Evolutionary conservation across 2,797 vertebrate species (phyloP), one percentile per base, ranked within the genome.

Genomic region (Cuculus canorus): DNA sequence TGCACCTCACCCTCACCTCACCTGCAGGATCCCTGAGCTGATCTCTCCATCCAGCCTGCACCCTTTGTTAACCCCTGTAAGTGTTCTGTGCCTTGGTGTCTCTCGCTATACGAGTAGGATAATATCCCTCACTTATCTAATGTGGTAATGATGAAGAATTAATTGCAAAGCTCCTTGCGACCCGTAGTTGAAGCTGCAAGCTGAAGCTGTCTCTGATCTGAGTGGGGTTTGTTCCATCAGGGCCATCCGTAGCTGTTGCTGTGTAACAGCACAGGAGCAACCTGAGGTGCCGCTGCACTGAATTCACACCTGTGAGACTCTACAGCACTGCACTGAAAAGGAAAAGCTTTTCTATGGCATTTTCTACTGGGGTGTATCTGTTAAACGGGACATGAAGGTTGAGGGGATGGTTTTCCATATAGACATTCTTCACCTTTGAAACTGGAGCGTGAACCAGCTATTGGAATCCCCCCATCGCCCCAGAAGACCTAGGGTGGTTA

Each of bases 391-490:
- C 23, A 8, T 11, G 13, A 27, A 82, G 3, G 1, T 22, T 6
- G 13, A 72, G 23, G n/a, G 39, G 18, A 21, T 35, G 11, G 16
- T 35, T 90, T 82, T 61, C 52, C 66, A 23, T 10, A 9, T 5
- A 50, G 17, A 32, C 6, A 4, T 24, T 68, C 71, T 61, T 59
- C 71, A 53, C 15, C 27, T 82, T 63, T 0, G 0, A 48, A 66
- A 56, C 9, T 48, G 48, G 6, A 83, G 21, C 1, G 5, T 0
- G 0, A 90, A n/a, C 9, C 22, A 43, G 48, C 35, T 27, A 4
- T 35, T 28, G 82, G 39, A 86, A 41, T 53, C 30, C n/a, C 22
- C 6, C 23, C 13, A 39, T 45, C 52, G 32, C 0, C 64, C 30
- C 41, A 35, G 22, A 47, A 80, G 25, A 7, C 27, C 61, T 65